Base-by-base conservation (phyloP, 2,797 vertebrate genomes). In the Diceros bicornis region DNA sequence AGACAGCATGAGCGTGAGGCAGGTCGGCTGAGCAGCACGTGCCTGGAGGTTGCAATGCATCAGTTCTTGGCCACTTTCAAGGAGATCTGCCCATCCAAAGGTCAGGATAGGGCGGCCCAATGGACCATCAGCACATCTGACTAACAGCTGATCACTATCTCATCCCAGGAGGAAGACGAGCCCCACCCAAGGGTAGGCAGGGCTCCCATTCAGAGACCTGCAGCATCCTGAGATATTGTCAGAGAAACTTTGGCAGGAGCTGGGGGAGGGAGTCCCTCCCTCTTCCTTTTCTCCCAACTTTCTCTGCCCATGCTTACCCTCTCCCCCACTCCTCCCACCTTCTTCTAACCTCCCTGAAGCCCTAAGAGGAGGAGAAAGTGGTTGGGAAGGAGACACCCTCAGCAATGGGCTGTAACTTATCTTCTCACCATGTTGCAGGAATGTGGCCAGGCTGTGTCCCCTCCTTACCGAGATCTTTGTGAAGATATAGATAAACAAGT, bases 401-500 rank as follows among this genome's bases (percentile, higher is more conserved):
- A 29, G 37, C 10, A 29, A 25, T 4, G 1, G 5, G 2, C 72
- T 50, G 7, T 52, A 13, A 2, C 52, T 3, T 3, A 59, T 41
- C 34, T 16, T 61, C 81, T 75, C 37, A 0, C 13, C 17, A 29
- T 2, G 77, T 41, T 21, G 6, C 18, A 50, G 11, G 27, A 17
- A 37, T 0, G 0, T 8, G 57, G 52, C 52, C 61, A 27, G 72
- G 50, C 79, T 8, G 0, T 0, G 11, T n/a, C 78, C 96, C 89
- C 4, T 6, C 97, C 99, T 98, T 98, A 99, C 99, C 74, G 99
- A 99, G 98, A 99, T 99, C 98, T 99, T 99, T 97, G 99, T 99
- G 98, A 99, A 99, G 98, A 99, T 99, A 93, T 99, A 99, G 98
- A 99, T 99, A 85, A 99, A 99, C 97, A 99, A 98, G 97, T 99